Evolutionary conservation across 2,797 vertebrate species (phyloP), one percentile per base, ranked within the genome.

Genomic region (Anolis apletophallus): DNA sequence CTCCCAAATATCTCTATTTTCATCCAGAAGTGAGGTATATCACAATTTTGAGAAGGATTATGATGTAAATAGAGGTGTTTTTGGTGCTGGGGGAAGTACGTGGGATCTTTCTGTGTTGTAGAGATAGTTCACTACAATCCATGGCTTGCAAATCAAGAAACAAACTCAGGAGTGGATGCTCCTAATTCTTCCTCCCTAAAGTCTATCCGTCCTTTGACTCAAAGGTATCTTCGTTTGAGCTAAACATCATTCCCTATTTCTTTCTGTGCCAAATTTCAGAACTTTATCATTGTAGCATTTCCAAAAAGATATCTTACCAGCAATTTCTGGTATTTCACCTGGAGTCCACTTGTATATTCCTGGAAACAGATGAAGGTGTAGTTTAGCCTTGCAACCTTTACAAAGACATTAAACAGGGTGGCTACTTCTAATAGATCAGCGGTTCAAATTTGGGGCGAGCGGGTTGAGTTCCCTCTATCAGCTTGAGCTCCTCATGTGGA

Each of bases 261-360:
- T 16, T 68, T 71, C 23, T 50, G 55, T 50, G 3, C 29, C 68
- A 72, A 32, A 59, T n/a, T 32, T 71, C 46, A 72, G 50, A n/a
- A 26, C 40, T 29, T 46, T 17, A 23, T 72, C 32, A 72, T 82
- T 26, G 4, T 13, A 36, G 14, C 3, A 8, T 9, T 4, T 19
- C 29, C 6, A 17, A 32, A 0, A 54, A 4, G 14, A 8, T 9
- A 5, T 78, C 95, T 98, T 96, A 99, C 99, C 98, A 99, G 94
- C 67, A 99, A 97, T 86, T 98, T 98, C 94, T 97, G 97, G 92
- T 99, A 99, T 91, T 97, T 99, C 81, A 91, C 79, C 94, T 98
- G 98, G 84, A 98, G 96, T 52, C 96, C 90, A 0, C 75, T 96
- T 68, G 94, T 81, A 46, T 96, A 96, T 2, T 98, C 98, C 99